Conservation (phyloP, 2,797 vertebrate species). For the Hylomyscus alleni region DNA sequence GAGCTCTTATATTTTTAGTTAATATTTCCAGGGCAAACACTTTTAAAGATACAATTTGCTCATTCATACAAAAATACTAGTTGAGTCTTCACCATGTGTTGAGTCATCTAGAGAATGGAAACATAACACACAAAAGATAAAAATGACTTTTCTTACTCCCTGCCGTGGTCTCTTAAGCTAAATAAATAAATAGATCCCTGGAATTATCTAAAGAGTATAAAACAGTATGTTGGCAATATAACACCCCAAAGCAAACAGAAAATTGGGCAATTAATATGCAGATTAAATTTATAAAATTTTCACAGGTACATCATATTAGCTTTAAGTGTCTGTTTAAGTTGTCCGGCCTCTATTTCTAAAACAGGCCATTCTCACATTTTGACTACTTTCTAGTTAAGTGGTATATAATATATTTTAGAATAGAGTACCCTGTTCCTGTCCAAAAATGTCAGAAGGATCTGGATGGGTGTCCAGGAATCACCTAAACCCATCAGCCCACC, state of each 20-base stretch:
- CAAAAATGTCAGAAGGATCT: neutral
- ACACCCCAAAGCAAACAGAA: neutral
- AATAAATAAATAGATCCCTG: neutral
- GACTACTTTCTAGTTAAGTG: neutral
- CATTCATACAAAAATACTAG: neutral
- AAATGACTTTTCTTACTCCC: neutral
- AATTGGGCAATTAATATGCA: neutral
- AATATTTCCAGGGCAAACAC: neutral
- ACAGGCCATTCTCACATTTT: neutral
- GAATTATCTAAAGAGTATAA: neutral
- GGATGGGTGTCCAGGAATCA: neutral
- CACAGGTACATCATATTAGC: neutral
- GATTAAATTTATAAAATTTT: neutral
- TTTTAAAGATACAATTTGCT: neutral
- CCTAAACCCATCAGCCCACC: neutral
- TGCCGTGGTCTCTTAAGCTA: neutral
- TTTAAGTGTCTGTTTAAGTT: neutral
- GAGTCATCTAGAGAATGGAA: neutral
- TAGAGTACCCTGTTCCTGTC: neutral
- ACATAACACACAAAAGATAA: neutral
- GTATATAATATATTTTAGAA: neutral
- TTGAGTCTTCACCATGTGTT: neutral
- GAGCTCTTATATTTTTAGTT: neutral
- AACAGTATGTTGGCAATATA: neutral
- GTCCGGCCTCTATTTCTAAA: neutral